Conservation (phyloP, 2,797 vertebrate genomes). For the Falco berigora region DNA sequence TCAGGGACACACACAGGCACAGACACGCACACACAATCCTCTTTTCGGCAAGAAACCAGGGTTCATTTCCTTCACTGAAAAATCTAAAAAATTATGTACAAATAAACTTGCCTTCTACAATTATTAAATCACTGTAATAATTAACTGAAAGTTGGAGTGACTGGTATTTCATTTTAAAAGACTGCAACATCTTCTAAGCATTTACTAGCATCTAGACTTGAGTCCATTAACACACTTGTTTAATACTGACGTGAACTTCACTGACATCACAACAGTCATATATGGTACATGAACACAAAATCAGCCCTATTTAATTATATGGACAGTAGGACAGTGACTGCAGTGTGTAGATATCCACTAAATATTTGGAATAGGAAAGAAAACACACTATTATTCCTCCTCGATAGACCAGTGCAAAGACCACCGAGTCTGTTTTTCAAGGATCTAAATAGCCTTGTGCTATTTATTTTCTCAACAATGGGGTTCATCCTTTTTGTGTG, state of each 20-base stretch:
- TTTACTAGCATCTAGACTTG: background rate
- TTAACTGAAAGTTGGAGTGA: background rate
- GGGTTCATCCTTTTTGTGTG: constrained; percentile 23
- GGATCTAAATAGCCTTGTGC: background rate
- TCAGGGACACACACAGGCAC: background rate
- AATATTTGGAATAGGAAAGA: constrained; percentile 36
- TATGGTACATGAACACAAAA: background rate
- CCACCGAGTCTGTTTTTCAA: constrained; percentile 7
- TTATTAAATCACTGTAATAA: background rate
- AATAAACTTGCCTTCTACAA: background rate
- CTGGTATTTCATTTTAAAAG: background rate
- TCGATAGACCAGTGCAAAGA: background rate
- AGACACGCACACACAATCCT: background rate
- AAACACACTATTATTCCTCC: constrained; percentile 8
- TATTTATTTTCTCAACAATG: constrained; percentile 51
- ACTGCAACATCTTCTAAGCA: background rate
- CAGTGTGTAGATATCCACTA: background rate
- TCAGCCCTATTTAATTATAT: background rate
- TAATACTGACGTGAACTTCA: background rate
- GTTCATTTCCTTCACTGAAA: background rate
- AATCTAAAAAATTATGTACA: background rate
- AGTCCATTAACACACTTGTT: background rate
- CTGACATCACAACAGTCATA: background rate
- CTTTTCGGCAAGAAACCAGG: background rate
- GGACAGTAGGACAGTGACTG: background rate